Percentiles rank a stretch among this genome's conserved stretches.
Conservation (phyloP, 2,797 vertebrate genomes). For the Gambusia yucatana region DNA sequence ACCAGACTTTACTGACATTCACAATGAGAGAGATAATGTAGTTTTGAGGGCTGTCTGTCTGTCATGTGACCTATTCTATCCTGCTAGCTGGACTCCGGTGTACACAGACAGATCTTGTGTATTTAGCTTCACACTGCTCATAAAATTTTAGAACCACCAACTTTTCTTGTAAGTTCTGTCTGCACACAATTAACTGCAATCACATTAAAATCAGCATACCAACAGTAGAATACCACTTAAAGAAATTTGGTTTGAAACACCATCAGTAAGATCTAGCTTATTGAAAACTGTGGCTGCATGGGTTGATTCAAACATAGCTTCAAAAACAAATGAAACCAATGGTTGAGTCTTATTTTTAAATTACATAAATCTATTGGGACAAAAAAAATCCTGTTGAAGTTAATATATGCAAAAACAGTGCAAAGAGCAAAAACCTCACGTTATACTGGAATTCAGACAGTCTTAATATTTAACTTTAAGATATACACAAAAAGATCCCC, state of each 20-base stretch:
- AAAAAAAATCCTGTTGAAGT: background rate
- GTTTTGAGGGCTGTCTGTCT: background rate
- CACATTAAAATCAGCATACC: background rate
- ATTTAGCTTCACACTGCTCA: background rate
- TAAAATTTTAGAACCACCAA: background rate
- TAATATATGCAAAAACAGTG: slow-evolving; percentile 7
- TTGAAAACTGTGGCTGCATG: background rate
- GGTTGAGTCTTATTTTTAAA: background rate
- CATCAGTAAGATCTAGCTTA: background rate
- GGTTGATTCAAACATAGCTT: background rate
- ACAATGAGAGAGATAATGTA: background rate
- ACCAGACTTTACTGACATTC: background rate
- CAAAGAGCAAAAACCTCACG: slow-evolving; percentile 20
- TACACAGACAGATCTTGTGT: background rate
- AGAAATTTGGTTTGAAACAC: background rate
- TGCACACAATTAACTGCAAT: background rate
- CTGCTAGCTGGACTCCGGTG: background rate
- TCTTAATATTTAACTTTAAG: background rate
- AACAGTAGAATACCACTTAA: background rate
- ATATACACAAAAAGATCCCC: background rate
- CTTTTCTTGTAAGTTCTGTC: background rate
- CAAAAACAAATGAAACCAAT: background rate
- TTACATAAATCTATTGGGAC: background rate
- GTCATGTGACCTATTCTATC: background rate
- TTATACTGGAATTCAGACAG: background rate